Conservation (phyloP, 2,888 invertebrate genomes). For the Hydriomena furcata region DNA sequence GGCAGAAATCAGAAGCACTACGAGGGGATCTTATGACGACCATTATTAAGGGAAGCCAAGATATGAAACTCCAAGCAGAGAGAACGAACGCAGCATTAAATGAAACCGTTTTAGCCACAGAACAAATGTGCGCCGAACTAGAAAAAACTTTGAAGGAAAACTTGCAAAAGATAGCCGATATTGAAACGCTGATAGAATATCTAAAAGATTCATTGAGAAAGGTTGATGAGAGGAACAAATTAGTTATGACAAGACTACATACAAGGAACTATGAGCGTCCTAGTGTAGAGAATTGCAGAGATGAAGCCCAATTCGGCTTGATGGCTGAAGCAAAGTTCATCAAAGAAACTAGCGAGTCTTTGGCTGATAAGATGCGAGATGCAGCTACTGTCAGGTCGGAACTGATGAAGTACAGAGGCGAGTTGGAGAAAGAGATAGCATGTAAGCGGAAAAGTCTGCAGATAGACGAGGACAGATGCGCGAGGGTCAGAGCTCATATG, state of each 20-base stretch:
- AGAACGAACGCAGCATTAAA: conserved; percentile 89
- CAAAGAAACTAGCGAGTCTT: conserved; percentile 71
- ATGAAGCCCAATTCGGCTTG: conserved; percentile 89
- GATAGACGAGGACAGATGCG: conserved; percentile 86
- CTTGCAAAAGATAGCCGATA: conserved; percentile 88
- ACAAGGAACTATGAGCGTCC: conserved; percentile 87
- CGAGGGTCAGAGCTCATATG: conserved; percentile 85
- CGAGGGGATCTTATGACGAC: conserved; percentile 87
- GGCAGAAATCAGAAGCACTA: conserved; percentile 87
- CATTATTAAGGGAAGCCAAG: conserved; percentile 90
- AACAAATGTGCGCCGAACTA: conserved; percentile 87
- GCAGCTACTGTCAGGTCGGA: conserved; percentile 82
- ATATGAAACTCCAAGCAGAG: conserved; percentile 93
- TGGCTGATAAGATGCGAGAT: conserved; percentile 84
- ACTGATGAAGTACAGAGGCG: conserved; percentile 85
- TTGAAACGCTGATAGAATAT: conserved; percentile 89
- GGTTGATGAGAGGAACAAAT: conserved; percentile 90
- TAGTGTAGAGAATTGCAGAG: conserved; percentile 93
- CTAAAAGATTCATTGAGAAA: conserved; percentile 87
- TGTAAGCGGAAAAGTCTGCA: conserved; percentile 87
- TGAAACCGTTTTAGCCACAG: conserved; percentile 88
- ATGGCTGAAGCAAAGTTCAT: conserved; percentile 88
- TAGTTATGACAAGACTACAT: conserved; percentile 92
- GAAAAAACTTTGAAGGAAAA: conserved; percentile 88
- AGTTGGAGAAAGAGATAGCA: conserved; percentile 87